phyloP scores from a whole-genome alignment of 2,888 invertebrate genomes.

The Caenorhabditis auriculariae region DNA sequence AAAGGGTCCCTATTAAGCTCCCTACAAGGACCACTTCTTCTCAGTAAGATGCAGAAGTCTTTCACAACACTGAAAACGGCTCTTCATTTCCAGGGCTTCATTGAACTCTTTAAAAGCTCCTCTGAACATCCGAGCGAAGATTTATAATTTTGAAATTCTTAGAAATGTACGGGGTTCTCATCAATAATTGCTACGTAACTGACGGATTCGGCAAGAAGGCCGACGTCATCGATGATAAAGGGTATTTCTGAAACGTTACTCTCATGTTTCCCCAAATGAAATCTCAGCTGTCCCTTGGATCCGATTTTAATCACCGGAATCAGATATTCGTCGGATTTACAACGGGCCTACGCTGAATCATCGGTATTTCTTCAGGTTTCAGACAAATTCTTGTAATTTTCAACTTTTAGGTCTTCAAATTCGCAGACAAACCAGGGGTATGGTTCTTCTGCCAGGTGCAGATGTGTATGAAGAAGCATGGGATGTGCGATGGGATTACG shows the following conservation, averaged over 20 bases:
- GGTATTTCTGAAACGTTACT: slow-evolving; percentile 15
- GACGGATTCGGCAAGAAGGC: slow-evolving; percentile 61
- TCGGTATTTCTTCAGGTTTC: too few species aligned
- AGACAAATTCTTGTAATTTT: too few species aligned
- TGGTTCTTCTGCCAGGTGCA: slow-evolving; percentile 64
- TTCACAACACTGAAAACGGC: too few species aligned
- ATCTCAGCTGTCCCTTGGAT: slow-evolving; percentile 56
- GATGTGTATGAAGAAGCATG: slow-evolving; percentile 63
- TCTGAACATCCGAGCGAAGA: too few species aligned
- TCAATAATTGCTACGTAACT: slow-evolving; percentile 64
- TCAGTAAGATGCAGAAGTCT: too few species aligned
- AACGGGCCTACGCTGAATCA: slow-evolving; percentile 63
- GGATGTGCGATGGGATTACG: slow-evolving; percentile 61
- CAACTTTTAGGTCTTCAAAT: slow-evolving; percentile 58
- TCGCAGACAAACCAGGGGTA: slow-evolving; percentile 63
- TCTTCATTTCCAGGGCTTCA: too few species aligned
- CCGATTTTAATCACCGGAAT: slow-evolving; percentile 63
- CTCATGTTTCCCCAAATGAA: not conserved
- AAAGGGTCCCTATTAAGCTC: too few species aligned
- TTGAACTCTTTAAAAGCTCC: too few species aligned
- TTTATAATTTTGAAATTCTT: slow-evolving; percentile 11
- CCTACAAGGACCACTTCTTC: too few species aligned
- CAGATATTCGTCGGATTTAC: slow-evolving; percentile 59
- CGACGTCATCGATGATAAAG: slow-evolving; percentile 60
- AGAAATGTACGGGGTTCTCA: slow-evolving; percentile 64